Evolutionary conservation across 2,113 vertebrate genomes (phyloP).

Genomic region (Chelonoidis abingdonii): DNA sequence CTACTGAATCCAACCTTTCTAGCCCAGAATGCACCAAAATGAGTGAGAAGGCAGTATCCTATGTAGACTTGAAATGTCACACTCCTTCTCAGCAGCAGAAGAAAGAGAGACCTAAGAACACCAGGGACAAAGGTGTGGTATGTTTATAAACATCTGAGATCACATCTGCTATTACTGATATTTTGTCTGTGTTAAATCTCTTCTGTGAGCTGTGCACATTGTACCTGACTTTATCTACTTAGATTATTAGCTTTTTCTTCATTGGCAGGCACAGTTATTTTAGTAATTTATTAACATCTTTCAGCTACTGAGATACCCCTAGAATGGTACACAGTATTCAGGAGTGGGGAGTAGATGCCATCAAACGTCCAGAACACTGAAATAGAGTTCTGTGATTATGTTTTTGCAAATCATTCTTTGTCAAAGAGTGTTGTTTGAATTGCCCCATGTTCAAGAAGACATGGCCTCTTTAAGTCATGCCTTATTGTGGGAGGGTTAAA

Average conservation of each 20-base stretch:
- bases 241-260: not conserved
- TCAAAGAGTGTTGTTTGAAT: too few relatives aligned
- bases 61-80: not conserved
- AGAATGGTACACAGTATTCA: not conserved
- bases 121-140: not conserved
- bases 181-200: not conserved
- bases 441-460: too few relatives aligned
- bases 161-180: not conserved
- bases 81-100: not conserved
- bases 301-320: not conserved
- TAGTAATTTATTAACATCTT: not conserved
- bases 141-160: too few relatives aligned
- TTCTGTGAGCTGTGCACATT: too few relatives aligned
- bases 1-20: not conserved
- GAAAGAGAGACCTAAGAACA: not conserved
- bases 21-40: not conserved
- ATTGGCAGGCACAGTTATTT: not conserved
- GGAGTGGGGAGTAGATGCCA: too few relatives aligned
- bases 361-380: too few relatives aligned
- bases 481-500: too few relatives aligned
- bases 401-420: too few relatives aligned
- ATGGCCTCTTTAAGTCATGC: too few relatives aligned
- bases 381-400: too few relatives aligned
- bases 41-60: not conserved
- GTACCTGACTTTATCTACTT: not conserved